Evolutionary conservation across 2,888 invertebrate species (phyloP).

Genomic region (Acanthacorydalis orientalis): DNA sequence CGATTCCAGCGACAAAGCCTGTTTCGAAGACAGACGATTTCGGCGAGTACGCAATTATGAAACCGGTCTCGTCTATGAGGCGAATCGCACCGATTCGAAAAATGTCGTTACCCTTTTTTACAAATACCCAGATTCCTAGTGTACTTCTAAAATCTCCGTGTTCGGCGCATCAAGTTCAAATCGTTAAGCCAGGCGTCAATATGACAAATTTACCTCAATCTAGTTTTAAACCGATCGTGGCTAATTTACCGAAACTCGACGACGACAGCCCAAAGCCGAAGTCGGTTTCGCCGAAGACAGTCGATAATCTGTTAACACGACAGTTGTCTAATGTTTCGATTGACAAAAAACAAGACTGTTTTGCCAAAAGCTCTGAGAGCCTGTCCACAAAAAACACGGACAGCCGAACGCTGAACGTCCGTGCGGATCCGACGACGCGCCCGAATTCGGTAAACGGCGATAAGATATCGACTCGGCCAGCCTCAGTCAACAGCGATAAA

Average conservation of each 20-base stretch:
- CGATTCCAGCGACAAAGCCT: constrained; percentile 13
- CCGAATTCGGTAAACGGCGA: constrained; percentile 25
- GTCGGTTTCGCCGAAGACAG: constrained; percentile 14
- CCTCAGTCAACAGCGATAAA: constrained; percentile 10
- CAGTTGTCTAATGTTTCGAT: constrained; percentile 10
- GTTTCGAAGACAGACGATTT: constrained; percentile 6
- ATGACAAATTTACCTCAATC: constrained; percentile 7
- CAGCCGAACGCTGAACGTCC: constrained; percentile 10
- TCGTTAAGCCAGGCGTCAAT: constrained; percentile 14
- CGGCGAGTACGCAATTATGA: constrained; percentile 35
- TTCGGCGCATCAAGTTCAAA: constrained; percentile 7
- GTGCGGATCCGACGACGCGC: constrained; percentile 17
- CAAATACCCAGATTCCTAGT: background rate
- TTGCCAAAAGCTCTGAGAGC: constrained; percentile 6
- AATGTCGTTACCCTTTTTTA: constrained; percentile 4
- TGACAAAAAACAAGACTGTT: constrained; percentile 1
- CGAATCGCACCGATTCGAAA: constrained; percentile 4
- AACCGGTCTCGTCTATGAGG: constrained; percentile 13
- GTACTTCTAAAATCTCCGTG: background rate
- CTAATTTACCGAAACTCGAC: constrained; percentile 10
- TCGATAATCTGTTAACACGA: constrained; percentile 12
- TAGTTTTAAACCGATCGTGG: constrained; percentile 7
- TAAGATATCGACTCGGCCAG: constrained; percentile 13
- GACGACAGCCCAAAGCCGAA: constrained; percentile 8
- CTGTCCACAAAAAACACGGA: constrained; percentile 12